Evolutionary conservation across 2,888 invertebrate species (phyloP).

Genomic region (Antheraea assamensis): DNA sequence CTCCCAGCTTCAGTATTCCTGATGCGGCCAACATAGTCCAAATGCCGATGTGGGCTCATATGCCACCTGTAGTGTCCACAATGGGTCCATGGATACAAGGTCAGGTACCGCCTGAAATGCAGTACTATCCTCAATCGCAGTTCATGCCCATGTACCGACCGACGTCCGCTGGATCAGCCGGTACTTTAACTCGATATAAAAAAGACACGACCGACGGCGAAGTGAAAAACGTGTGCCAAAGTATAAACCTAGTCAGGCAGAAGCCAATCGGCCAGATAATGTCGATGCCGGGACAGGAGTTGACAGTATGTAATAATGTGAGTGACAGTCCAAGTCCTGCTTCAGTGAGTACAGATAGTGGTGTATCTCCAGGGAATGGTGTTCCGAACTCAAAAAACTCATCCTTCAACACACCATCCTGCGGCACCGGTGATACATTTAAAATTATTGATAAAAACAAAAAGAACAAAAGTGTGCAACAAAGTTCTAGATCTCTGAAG

Average conservation of each 20-base stretch:
- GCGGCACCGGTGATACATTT: conserved; percentile 49
- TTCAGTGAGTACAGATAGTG: conserved; percentile 73
- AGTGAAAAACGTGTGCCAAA: conserved; percentile 76
- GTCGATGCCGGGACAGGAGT: conserved; percentile 70
- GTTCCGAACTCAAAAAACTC: conserved; percentile 69
- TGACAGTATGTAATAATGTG: conserved; percentile 71
- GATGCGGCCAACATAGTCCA: conserved; percentile 69
- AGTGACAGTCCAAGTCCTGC: conserved; percentile 75
- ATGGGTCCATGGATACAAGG: conserved; percentile 70
- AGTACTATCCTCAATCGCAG: conserved; percentile 74
- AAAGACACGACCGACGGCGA: conserved; percentile 61
- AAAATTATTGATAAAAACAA: conserved; percentile 61
- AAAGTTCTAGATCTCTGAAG: conserved; percentile 65
- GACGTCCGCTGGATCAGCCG: conserved; percentile 75
- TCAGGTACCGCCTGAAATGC: conserved; percentile 66
- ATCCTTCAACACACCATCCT: conserved; percentile 57
- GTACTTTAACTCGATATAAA: conserved; percentile 74
- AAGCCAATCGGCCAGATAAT: conserved; percentile 79
- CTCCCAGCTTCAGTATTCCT: conserved; percentile 57
- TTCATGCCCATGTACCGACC: conserved; percentile 75
- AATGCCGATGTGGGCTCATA: conserved; percentile 73
- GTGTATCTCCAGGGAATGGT: conserved; percentile 73
- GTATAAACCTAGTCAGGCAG: conserved; percentile 78
- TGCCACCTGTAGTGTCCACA: conserved; percentile 65
- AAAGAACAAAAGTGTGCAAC: conserved; percentile 61